These are phyloP conservation scores for Cuculus canorus DNA, from an alignment of 2,797 vertebrate genomes.

Conservation along the genomic window DNA sequence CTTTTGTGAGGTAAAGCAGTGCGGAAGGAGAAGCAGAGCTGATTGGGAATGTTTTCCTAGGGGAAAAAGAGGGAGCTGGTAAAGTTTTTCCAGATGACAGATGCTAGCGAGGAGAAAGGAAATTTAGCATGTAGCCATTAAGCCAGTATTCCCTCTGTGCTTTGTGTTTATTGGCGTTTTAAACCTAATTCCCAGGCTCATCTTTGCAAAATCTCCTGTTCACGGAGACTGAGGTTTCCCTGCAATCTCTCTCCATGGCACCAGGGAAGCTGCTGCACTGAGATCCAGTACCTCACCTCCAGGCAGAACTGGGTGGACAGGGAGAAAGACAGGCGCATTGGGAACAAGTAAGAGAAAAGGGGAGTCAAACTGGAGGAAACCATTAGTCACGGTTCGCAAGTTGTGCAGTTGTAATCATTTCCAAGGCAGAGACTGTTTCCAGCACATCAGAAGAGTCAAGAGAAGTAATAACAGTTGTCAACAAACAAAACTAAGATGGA, in stretches of 20 bases:
- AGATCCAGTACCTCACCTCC: background rate
- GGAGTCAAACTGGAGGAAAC: background rate
- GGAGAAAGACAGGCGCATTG: background rate
- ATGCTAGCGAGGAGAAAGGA: background rate
- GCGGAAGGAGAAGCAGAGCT: background rate
- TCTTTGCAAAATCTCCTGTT: background rate
- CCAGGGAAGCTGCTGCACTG: background rate
- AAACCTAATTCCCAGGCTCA: background rate
- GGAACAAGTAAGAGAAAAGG: background rate
- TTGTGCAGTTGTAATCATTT: slow-evolving; percentile 12
- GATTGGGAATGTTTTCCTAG: background rate
- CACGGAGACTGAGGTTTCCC: background rate
- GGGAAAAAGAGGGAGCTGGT: background rate
- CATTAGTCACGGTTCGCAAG: slow-evolving; percentile 25
- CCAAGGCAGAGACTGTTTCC: slow-evolving; percentile 29
- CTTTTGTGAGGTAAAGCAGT: background rate
- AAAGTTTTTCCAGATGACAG: background rate
- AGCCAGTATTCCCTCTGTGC: background rate
- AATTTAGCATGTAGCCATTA: background rate
- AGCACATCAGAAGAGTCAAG: background rate
- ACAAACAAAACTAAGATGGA: background rate
- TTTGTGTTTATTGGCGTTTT: background rate
- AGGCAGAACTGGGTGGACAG: background rate
- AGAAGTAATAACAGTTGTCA: background rate
- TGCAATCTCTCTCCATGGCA: background rate